Percentiles rank a stretch among this genome's conserved stretches.
phyloP scores from a whole-genome alignment of 2,888 invertebrate species.

The Oasisia sp. region DNA sequence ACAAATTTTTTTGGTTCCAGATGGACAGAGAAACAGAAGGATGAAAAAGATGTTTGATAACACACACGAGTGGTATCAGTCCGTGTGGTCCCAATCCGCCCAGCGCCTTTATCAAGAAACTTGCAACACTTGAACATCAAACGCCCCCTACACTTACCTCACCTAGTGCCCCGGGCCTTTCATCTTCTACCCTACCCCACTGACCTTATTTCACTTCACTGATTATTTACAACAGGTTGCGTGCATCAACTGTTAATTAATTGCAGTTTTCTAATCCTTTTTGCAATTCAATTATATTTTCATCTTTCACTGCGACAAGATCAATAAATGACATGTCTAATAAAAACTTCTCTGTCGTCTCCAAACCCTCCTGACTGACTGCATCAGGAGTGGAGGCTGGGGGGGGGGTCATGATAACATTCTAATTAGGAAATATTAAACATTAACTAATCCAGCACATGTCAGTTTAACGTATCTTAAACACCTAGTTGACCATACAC shows the following conservation, averaged over 20 bases:
- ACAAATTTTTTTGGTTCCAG: background rate
- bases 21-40: background rate
- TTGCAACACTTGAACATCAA: constrained; percentile 7
- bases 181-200: background rate
- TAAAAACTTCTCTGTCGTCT: too few species aligned
- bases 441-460: too few species aligned
- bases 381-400: too few species aligned
- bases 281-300: background rate
- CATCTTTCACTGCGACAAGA: background rate
- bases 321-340: background rate
- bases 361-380: too few species aligned
- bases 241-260: background rate
- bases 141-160: background rate
- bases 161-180: background rate
- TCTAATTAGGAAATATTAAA: too few species aligned
- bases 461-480: too few species aligned
- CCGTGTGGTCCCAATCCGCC: background rate
- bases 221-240: background rate
- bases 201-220: background rate
- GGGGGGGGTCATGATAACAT: too few species aligned
- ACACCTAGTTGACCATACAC: too few species aligned
- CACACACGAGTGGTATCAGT: background rate
- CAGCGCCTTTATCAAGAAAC: background rate
- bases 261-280: background rate
- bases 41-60: background rate